Evolutionary conservation across 2,888 invertebrate genomes (phyloP).

Genomic region (Sinhomidia bicolor): DNA sequence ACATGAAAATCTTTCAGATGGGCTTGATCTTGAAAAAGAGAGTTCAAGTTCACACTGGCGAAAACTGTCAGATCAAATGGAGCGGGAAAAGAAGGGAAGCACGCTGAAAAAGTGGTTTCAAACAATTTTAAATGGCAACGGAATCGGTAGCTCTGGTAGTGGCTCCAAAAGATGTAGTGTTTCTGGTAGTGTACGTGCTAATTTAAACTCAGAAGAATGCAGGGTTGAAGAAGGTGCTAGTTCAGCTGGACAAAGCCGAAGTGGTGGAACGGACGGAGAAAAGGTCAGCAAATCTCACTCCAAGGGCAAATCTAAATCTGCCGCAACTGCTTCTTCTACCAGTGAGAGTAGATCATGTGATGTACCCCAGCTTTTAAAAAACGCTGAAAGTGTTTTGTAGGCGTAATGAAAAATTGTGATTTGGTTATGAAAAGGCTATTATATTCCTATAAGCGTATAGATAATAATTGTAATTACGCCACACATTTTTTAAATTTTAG

Average conservation of each 20-base stretch:
- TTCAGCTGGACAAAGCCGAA: background rate
- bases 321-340: conserved; percentile 25
- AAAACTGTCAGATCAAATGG: conserved; percentile 77
- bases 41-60: conserved; percentile 69
- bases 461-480: no score
- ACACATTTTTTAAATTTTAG: no score
- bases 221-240: conserved; percentile 31
- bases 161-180: conserved; percentile 38
- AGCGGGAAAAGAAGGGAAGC: conserved; percentile 75
- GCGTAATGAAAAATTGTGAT: conserved; percentile 16
- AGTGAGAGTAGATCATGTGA: conserved; percentile 52
- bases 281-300: conserved; percentile 25
- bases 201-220: conserved; percentile 25
- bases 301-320: conserved; percentile 32
- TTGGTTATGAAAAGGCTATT: no score
- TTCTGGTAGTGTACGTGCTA: conserved; percentile 40
- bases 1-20: conserved; percentile 43
- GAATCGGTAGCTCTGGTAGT: conserved; percentile 70
- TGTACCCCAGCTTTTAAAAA: conserved; percentile 63
- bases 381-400: conserved; percentile 73
- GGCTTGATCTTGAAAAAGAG: background rate
- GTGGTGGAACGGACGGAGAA: conserved; percentile 54
- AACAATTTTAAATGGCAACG: conserved; percentile 78
- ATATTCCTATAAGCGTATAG: no score
- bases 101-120: conserved; percentile 80